Conservation (phyloP, 2,888 invertebrate species). For the Tipula vernalis region DNA sequence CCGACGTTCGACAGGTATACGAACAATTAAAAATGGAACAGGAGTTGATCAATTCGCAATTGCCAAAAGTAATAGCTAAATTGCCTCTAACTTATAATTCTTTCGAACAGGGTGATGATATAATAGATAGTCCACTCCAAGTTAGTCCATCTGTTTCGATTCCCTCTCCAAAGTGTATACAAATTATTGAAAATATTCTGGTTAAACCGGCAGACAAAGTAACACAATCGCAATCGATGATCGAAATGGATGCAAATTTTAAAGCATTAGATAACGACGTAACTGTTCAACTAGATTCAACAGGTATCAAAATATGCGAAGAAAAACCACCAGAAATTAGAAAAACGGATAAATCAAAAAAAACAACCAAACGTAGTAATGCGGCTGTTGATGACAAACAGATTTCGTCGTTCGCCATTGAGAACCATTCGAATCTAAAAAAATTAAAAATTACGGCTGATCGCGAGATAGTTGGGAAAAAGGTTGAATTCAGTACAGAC, state of each 20-base stretch:
- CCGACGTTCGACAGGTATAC: not conserved
- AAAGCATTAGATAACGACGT: not conserved
- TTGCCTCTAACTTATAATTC: not conserved
- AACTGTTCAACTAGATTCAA: not conserved
- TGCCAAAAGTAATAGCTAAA: not conserved
- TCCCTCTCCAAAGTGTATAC: not conserved
- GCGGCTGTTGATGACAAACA: not conserved
- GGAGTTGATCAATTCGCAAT: not conserved
- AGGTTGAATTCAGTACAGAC: not conserved
- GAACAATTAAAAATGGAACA: not conserved
- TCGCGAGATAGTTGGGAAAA: not conserved
- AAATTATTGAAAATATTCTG: not conserved
- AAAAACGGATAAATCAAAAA: not conserved
- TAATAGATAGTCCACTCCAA: not conserved
- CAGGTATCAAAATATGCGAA: not conserved
- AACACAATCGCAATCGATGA: too few species aligned
- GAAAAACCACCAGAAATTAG: not conserved
- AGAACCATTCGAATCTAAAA: not conserved
- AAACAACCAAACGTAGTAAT: not conserved
- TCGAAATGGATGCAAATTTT: not conserved
- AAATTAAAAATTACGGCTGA: not conserved
- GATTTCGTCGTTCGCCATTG: not conserved
- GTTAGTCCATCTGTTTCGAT: not conserved
- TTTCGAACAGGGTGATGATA: not conserved
- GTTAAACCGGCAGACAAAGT: not conserved